Evolutionary conservation across 2,888 invertebrate genomes (phyloP).

Genomic region (Gymnocheta viridis): DNA sequence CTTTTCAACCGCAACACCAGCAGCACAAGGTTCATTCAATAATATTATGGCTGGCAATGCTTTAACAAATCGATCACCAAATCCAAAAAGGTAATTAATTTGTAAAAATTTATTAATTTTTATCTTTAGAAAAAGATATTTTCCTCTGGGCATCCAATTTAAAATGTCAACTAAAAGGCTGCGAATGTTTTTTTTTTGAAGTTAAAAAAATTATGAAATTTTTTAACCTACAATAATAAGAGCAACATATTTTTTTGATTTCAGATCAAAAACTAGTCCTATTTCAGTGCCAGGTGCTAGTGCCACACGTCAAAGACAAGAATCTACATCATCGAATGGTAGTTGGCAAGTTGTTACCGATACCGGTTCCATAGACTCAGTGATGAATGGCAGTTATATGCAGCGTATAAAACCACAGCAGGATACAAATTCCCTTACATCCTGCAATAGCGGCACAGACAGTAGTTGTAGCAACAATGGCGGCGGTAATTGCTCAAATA

Average conservation of each 20-base stretch:
- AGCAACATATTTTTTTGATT: not conserved
- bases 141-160: too few species aligned
- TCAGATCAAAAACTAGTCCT: constrained; percentile 84
- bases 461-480: constrained; percentile 22
- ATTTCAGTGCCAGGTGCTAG: constrained; percentile 85
- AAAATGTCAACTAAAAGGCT: too few species aligned
- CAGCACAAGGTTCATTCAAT: constrained; percentile 52
- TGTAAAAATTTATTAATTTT: not conserved
- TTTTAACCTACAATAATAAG: not conserved
- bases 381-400: constrained; percentile 78
- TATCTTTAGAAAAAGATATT: too few species aligned
- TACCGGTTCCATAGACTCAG: constrained; percentile 84
- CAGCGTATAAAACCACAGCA: too few species aligned
- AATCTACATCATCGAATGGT: constrained; percentile 84
- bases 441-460: constrained; percentile 43
- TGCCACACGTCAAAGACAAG: constrained; percentile 84
- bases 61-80: constrained; percentile 79
- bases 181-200: too few species aligned
- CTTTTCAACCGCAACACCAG: constrained; percentile 74
- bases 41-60: constrained; percentile 72
- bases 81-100: constrained; percentile 78
- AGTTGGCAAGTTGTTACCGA: constrained; percentile 89
- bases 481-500: constrained; percentile 47
- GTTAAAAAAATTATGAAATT: not conserved
- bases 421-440: constrained; percentile 66